Conservation (phyloP, 1,140 invertebrate species). For the silkworm (Bombyx mori) region DNA sequence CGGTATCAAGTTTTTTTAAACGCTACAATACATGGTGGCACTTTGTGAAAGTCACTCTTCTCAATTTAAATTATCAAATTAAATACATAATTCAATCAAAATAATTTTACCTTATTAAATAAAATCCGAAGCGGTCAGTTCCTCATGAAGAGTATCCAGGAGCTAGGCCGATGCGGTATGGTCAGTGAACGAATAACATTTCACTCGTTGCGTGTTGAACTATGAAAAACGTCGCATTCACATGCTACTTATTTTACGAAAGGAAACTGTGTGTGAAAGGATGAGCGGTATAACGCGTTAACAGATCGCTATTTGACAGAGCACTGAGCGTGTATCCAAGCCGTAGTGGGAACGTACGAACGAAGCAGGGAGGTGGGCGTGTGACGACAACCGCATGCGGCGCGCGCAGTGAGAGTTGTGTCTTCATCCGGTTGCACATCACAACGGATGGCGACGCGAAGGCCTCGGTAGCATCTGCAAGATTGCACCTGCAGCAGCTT, state of each 20-base stretch:
- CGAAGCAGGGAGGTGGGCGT: conserved; percentile 32
- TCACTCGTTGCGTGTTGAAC: conserved; percentile 57
- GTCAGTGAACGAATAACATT: conserved; percentile 53
- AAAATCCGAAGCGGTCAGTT: conserved; percentile 37
- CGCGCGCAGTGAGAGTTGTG: conserved; percentile 66
- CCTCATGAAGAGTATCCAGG: conserved; percentile 51
- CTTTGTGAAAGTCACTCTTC: neutral
- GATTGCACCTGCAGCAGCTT: conserved; percentile 22
- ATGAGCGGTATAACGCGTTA: conserved; percentile 41
- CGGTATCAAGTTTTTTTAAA: conserved; percentile 8
- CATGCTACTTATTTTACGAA: conserved; percentile 59
- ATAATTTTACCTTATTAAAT: conserved; percentile 28
- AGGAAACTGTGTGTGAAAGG: conserved; percentile 53
- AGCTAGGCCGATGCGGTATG: conserved; percentile 26
- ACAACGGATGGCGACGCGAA: conserved; percentile 22
- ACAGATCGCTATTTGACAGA: conserved; percentile 37
- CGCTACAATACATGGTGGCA: neutral
- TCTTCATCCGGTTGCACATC: conserved; percentile 29
- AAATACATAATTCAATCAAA: neutral
- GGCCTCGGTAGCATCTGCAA: conserved; percentile 42
- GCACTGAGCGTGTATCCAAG: conserved; percentile 38
- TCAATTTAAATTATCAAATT: neutral
- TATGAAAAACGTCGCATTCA: conserved; percentile 58
- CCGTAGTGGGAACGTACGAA: conserved; percentile 20
- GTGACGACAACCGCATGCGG: conserved; percentile 54